These are phyloP conservation scores for Margaritifera margaritifera DNA, from an alignment of 2,888 invertebrate genomes.

Conservation along the genomic window DNA sequence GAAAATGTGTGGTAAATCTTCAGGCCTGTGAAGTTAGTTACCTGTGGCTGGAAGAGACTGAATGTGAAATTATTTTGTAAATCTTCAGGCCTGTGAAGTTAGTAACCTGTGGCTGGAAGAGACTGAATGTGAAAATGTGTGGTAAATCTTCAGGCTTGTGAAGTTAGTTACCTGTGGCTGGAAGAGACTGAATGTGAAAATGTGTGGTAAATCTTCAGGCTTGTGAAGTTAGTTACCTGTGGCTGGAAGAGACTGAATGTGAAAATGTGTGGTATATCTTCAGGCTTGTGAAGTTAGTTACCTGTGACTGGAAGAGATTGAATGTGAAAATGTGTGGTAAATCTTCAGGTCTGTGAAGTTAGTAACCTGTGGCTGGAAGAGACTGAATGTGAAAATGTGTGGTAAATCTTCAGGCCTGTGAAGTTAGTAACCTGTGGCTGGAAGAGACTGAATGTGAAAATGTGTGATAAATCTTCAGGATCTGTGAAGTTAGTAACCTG, in stretches of 20 bases:
- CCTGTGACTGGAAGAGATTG: slow-evolving; percentile 78
- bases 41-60: slow-evolving; percentile 78
- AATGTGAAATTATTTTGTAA: slow-evolving; percentile 71
- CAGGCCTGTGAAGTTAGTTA: slow-evolving; percentile 19
- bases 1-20: too few species aligned
- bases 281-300: slow-evolving; percentile 18
- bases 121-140: slow-evolving; percentile 78
- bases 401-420: too few species aligned
- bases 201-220: too few species aligned
- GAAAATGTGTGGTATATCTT: too few species aligned
- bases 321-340: slow-evolving; percentile 71
- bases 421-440: slow-evolving; percentile 56
- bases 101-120: slow-evolving; percentile 74
- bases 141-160: too few species aligned
- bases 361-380: slow-evolving; percentile 74
- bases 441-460: slow-evolving; percentile 81
- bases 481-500: slow-evolving; percentile 48
- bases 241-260: slow-evolving; percentile 81
- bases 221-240: slow-evolving; percentile 49
- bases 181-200: slow-evolving; percentile 81
- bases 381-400: slow-evolving; percentile 78
- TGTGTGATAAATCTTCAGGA: too few species aligned
- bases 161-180: slow-evolving; percentile 56
- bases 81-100: not conserved
- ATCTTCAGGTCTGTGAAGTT: not conserved